Base-by-base conservation (phyloP, 1,140 invertebrate genomes). In the Drosophila fuyamai region DNA sequence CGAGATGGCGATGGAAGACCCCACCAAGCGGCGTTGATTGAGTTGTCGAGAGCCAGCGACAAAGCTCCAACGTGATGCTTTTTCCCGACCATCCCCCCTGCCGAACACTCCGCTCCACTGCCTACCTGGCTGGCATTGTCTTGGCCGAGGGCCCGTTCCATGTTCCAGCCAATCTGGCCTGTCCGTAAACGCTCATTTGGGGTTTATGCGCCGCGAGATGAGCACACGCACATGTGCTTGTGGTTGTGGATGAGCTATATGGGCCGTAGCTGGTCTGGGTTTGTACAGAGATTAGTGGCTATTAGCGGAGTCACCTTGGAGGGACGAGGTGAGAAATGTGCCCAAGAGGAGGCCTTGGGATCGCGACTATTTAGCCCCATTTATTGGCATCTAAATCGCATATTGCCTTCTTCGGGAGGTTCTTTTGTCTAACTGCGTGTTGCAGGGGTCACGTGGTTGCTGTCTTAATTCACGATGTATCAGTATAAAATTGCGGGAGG, bases 261-360 rank as follows among this genome's bases (percentile, higher is more conserved):
- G 36, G 66, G 61, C 61, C 57, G 56, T 18, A 36, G 44, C 18
- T 67, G 59, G 43, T 63, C 57, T 47, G 56, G 67, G 79, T 86
- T 86, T 82, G 75, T 57, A 65, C 82, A 79, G 29, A 78, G 79
- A 85, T 88, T 85, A 86, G 75, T 82, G 60, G 73, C 68, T 85
- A 78, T 78, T 78, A 78, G 74, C 63, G 40, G 58, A 41, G 41
- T 81, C 46, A 76, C 81, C 82, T 85, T 85, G 80, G 51, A 44
- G 16, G 63, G 65, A 76, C 48, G 48, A 70, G 81, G 60, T 76
- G 70, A 56, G 80, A 74, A 70, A 76, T 73, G 68, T 58, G 59
- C 58, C 63, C 41, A 44, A 60, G 51, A 53, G 38, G 8, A 40
- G 76, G 58, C 80, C 81, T 85, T 63, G 73, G 65, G 54, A 9